Evolutionary conservation across 2,888 invertebrate genomes (phyloP), one percentile per base, ranked within the genome.

Genomic region (Pyrrhosoma nymphula): DNA sequence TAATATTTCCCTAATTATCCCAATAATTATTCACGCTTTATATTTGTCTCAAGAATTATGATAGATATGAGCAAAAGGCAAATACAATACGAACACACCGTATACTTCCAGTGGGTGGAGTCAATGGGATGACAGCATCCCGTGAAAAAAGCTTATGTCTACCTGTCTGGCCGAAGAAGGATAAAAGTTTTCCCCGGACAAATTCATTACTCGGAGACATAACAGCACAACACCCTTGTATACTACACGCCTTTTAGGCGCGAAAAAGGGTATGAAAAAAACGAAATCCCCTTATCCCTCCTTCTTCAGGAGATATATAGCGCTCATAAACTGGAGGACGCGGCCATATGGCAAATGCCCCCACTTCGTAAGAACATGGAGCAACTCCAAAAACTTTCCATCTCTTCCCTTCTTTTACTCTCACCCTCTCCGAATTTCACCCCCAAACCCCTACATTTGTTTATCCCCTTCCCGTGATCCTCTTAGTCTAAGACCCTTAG

Each of bases 321-420:
- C 82, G 12, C 35, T 35, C 82, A 82, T 82, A 82, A 82, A 82
- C 35, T 35, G 60, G 35, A 12, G 82, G 82, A 82, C 82, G 35
- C 82, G 82, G 16, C 82, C 82, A 82, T 82, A 82, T 82, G 82
- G 82, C 82, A 35, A 2, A 20, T 82, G 82, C 82, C 82, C 26
- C 35, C 60, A 8, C 82, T 82, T 35, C 82, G 82, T 82, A 82
- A 82, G 35, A 82, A 35, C 82, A 82, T 82, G 82, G 82, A 82
- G n/a, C 82, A 35, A 82, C 82, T 82, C 82, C 82, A 82, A 82
- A 35, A 82, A 30, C 16, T 82, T 35, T 16, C 14, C 35, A 14
- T 82, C 6, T 16, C 14, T 14, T 14, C 35, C 1, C 35, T 82
- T 82, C 35, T 75, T 75, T 16, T 56, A 56, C 10, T 16, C 16